phyloP scores from a whole-genome alignment of 1,140 invertebrate genomes.

The Druon quercuslanigerum region DNA sequence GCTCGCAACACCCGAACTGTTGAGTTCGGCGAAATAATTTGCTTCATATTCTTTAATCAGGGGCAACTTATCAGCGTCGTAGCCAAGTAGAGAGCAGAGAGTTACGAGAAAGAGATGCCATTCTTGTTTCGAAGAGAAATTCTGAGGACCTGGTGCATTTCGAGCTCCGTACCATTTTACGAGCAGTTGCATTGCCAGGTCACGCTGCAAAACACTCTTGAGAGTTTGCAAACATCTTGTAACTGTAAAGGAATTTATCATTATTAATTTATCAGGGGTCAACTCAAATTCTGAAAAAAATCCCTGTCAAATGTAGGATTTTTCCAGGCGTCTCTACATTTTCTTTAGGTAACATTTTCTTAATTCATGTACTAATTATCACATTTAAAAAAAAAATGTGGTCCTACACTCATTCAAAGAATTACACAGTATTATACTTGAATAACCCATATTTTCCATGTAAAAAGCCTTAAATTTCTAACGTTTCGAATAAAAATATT shows the following conservation, averaged over 20 bases:
- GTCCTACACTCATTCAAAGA: no score
- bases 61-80: constrained; percentile 81
- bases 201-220: constrained; percentile 83
- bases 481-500: no score
- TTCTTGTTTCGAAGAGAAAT: constrained; percentile 86
- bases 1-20: constrained; percentile 64
- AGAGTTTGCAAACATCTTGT: constrained; percentile 83
- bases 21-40: constrained; percentile 62
- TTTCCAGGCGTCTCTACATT: no score
- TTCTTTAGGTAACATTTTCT: no score
- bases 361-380: no score
- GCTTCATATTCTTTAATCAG: constrained; percentile 73
- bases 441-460: no score
- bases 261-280: no score
- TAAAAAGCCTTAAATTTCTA: no score
- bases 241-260: constrained; percentile 66
- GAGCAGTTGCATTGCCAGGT: constrained; percentile 85
- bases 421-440: no score
- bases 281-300: no score
- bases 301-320: no score
- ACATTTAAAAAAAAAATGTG: no score
- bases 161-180: constrained; percentile 90
- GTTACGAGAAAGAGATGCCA: constrained; percentile 87
- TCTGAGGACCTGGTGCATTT: constrained; percentile 90
- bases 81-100: constrained; percentile 83